phyloP scores from a whole-genome alignment of 2,888 invertebrate species.

The Argynnis bischoffii region DNA sequence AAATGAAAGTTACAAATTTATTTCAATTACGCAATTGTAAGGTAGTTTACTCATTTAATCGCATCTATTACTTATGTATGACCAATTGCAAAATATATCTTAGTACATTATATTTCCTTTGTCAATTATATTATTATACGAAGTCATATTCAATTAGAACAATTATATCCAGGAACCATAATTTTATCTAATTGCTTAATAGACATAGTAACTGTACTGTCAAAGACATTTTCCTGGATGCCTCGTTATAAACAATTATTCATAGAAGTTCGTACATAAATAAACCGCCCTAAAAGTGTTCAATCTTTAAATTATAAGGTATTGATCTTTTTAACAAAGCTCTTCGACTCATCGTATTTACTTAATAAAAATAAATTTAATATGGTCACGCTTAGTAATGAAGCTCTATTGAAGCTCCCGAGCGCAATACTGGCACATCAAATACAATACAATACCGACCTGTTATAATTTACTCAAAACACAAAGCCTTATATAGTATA shows the following conservation, averaged over 20 bases:
- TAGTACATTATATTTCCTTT: conserved; percentile 46
- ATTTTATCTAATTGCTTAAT: conserved; percentile 73
- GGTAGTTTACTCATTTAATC: not conserved
- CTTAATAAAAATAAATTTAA: conserved; percentile 51
- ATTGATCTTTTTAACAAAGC: conserved; percentile 16
- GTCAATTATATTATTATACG: conserved; percentile 50
- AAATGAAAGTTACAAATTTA: too few relatives aligned
- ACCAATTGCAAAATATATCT: not conserved
- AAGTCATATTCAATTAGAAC: conserved; percentile 52
- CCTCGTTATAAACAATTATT: conserved; percentile 57
- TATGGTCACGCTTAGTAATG: conserved; percentile 77
- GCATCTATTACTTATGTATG: not conserved
- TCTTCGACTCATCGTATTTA: conserved; percentile 22
- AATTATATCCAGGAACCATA: conserved; percentile 65
- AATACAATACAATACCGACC: conserved; percentile 71
- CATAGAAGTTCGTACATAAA: conserved; percentile 48
- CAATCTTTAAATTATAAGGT: conserved; percentile 15
- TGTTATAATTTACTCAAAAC: conserved; percentile 83
- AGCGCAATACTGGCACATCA: conserved; percentile 61
- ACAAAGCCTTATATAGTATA: conserved; percentile 80
- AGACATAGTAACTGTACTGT: conserved; percentile 51
- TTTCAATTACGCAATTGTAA: conserved; percentile 1
- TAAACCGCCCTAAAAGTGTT: conserved; percentile 46
- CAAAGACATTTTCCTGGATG: conserved; percentile 57
- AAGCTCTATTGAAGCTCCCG: conserved; percentile 64